A percentile compares a stretch with the other conserved stretches of the same genome.
phyloP scores from a whole-genome alignment of 1,140 invertebrate genomes.

The Diorhabda carinulata region DNA sequence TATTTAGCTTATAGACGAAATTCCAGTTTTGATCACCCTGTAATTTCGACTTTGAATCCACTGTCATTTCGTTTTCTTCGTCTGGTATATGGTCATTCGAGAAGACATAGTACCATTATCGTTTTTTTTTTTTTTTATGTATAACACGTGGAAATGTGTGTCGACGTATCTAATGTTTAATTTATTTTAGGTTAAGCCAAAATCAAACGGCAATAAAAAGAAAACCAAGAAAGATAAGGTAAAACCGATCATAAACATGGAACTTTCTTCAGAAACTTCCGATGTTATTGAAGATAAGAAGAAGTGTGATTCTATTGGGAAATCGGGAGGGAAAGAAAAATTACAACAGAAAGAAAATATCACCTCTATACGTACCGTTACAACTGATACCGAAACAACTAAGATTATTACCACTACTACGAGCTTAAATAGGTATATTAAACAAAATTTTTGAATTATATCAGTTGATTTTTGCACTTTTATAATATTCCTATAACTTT shows the following conservation, averaged over 20 bases:
- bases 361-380: conserved; percentile 33
- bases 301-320: conserved; percentile 7
- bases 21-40: too few relatives aligned
- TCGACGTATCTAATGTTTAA: neutral
- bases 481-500: too few relatives aligned
- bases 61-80: too few relatives aligned
- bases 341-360: conserved; percentile 26
- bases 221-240: conserved; percentile 34
- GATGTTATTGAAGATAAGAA: neutral
- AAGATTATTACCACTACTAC: conserved; percentile 40
- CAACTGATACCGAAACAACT: conserved; percentile 34
- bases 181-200: conserved; percentile 9
- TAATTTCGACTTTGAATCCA: too few relatives aligned
- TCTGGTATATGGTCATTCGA: too few relatives aligned
- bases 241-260: conserved; percentile 15
- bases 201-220: conserved; percentile 31
- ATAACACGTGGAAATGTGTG: too few relatives aligned
- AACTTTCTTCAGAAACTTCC: conserved; percentile 10
- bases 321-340: conserved; percentile 14
- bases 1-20: too few relatives aligned
- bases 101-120: too few relatives aligned
- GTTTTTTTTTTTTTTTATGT: too few relatives aligned
- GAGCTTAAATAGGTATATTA: conserved; percentile 35
- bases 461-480: too few relatives aligned
- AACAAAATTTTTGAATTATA: too few relatives aligned